Conservation (phyloP, 2,797 vertebrate genomes). For the Siniperca obscura region DNA sequence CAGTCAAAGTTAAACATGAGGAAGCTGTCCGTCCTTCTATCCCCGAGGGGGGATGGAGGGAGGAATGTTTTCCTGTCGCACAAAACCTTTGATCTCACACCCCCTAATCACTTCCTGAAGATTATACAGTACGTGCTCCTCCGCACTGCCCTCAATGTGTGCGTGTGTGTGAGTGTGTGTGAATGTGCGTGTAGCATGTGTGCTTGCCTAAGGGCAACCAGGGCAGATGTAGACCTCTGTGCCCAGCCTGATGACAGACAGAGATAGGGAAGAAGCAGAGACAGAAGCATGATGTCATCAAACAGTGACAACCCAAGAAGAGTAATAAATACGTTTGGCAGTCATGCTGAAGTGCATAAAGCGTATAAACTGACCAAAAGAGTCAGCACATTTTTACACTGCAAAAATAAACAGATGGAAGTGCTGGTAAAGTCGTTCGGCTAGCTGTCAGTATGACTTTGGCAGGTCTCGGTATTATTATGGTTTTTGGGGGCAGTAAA, state of each 20-base stretch:
- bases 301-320: conserved; percentile 34
- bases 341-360: conserved; percentile 5
- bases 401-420: conserved; percentile 32
- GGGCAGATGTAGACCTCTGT: conserved; percentile 61
- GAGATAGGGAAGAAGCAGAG: conserved; percentile 68
- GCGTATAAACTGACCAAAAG: conserved; percentile 14
- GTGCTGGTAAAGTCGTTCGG: conserved; percentile 30
- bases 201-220: conserved; percentile 46
- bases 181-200: neutral
- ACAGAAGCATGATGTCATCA: conserved; percentile 68
- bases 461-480: conserved; percentile 33
- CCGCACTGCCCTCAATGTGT: conserved; percentile 60
- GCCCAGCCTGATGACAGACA: conserved; percentile 71
- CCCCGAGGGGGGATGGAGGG: conserved; percentile 51
- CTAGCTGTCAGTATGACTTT: conserved; percentile 4
- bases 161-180: conserved; percentile 33
- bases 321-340: conserved; percentile 38
- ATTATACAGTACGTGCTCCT: conserved; percentile 79
- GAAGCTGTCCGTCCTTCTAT: conserved; percentile 45
- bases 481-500: conserved; percentile 31
- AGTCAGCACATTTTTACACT: conserved; percentile 33
- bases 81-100: conserved; percentile 74
- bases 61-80: conserved; percentile 70
- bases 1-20: conserved; percentile 44
- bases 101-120: conserved; percentile 80